Base-by-base conservation (phyloP, 2,888 invertebrate genomes). In the Lasioglossum lativentre region DNA sequence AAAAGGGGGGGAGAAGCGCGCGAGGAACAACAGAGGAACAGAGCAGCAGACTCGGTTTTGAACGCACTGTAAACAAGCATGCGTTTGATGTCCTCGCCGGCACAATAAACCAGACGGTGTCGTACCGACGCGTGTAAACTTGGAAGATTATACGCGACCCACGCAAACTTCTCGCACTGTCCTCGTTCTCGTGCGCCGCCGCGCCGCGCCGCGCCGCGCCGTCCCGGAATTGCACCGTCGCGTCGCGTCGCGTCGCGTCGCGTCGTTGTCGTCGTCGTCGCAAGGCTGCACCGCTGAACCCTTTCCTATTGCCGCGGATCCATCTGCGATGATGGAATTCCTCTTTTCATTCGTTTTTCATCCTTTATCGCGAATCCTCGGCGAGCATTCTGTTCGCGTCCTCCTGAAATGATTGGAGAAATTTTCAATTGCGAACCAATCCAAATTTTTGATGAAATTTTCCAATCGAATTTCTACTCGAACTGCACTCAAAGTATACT, bases 31-130 rank as follows among this genome's bases (percentile, higher is more conserved):
- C 23, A 4, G 66, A 34, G 30, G 66, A 66, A 19, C 30, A 34
- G 34, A 66, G 34, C 34, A 34, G 34, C 34, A 66, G 68, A n/a
- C n/a, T n/a, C 42, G n/a, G 71, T 14, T n/a, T 71, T 27, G 45
- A 84, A 82, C 78, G 68, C 66, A 68, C 52, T 52, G 73, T 75
- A 85, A 86, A 86, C 82, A 85, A 85, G 80, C 83, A 34, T 6
- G 45, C 86, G 86, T 85, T 86, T 86, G 85, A 85, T 86, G 80
- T 86, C 47, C 66, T 45, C 71, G 82, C 72, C 85, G 75, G 34
- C 70, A 79, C 77, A 80, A 85, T 86, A 82, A 82, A 86, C 76
- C 79, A 34, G 71, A 75, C 63, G 38, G 71, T 78, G 59, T 40
- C 68, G 59, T 27, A 38, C 40, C 19, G 56, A 23, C 52, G n/a